phyloP scores from a whole-genome alignment of 2,113 vertebrate species.

The Platichthys stellatus region DNA sequence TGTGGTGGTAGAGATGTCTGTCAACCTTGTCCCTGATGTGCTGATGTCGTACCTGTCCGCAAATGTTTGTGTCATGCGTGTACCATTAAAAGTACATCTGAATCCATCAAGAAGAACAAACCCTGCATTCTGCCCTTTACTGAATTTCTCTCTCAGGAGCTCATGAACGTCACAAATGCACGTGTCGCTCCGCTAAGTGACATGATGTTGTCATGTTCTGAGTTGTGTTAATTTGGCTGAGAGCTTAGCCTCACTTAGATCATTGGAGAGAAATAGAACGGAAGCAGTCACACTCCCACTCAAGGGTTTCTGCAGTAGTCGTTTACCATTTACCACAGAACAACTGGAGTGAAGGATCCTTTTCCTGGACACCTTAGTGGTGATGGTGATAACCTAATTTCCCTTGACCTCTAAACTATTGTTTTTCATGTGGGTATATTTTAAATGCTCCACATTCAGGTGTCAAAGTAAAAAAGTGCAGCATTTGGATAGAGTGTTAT shows the following conservation, averaged over 20 bases:
- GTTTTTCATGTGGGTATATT: not conserved
- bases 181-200: not conserved
- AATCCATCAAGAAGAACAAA: conserved; percentile 20
- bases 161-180: conserved; percentile 21
- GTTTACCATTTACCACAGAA: conserved; percentile 8
- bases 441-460: too few relatives aligned
- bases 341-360: too few relatives aligned
- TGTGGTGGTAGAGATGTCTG: conserved; percentile 38
- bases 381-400: not conserved
- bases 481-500: too few relatives aligned
- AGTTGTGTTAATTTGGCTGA: conserved; percentile 25
- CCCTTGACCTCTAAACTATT: not conserved
- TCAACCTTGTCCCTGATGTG: conserved; percentile 38
- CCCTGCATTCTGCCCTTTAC: conserved; percentile 20
- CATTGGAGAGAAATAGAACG: conserved; percentile 1
- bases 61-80: not conserved
- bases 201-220: conserved; percentile 37
- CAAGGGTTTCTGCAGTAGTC: conserved; percentile 26
- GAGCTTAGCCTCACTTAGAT: conserved; percentile 26
- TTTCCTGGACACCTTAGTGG: too few relatives aligned
- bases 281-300: not conserved
- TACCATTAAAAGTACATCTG: not conserved
- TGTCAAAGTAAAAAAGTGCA: too few relatives aligned
- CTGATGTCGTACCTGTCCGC: conserved; percentile 47
- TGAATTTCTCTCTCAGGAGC: conserved; percentile 21